phyloP scores from a whole-genome alignment of 2,888 invertebrate genomes.

The Acronicta psi region DNA sequence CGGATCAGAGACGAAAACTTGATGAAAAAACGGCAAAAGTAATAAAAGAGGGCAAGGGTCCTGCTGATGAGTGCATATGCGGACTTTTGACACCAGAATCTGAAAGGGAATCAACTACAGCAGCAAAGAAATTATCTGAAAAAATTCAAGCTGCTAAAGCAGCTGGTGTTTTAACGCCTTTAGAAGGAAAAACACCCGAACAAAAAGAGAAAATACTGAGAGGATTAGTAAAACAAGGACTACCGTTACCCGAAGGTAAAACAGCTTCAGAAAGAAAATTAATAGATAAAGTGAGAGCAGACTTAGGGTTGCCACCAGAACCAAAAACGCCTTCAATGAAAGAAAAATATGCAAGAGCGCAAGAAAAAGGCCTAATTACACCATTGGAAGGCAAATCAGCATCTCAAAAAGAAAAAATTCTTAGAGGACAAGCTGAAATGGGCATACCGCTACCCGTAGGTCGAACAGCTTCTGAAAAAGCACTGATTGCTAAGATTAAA shows the following conservation, averaged over 20 bases:
- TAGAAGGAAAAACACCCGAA: conserved; percentile 26
- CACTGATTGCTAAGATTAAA: conserved; percentile 6
- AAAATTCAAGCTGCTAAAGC: conserved; percentile 19
- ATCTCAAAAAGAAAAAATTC: conserved; percentile 25
- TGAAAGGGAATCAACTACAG: conserved; percentile 8
- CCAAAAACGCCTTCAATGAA: conserved; percentile 24
- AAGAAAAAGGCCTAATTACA: conserved; percentile 12
- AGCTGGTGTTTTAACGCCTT: conserved; percentile 25
- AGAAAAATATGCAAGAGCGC: conserved; percentile 25
- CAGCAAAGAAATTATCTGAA: neutral
- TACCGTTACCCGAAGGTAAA: conserved; percentile 34
- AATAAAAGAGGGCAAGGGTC: conserved; percentile 60
- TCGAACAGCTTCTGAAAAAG: conserved; percentile 40
- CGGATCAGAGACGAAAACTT: conserved; percentile 24
- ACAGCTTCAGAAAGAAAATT: conserved; percentile 31
- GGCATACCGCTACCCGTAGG: conserved; percentile 36
- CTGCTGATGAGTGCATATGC: conserved; percentile 61
- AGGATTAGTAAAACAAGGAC: conserved; percentile 30
- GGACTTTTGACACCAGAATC: conserved; percentile 54
- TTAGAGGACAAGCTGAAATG: conserved; percentile 11
- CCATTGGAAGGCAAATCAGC: conserved; percentile 31
- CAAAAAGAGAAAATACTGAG: conserved; percentile 34
- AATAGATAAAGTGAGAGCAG: conserved; percentile 18
- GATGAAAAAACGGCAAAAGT: conserved; percentile 53
- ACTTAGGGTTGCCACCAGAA: conserved; percentile 36